Base-by-base conservation (phyloP, 2,113 vertebrate species). In the Amblyornis subalaris region DNA sequence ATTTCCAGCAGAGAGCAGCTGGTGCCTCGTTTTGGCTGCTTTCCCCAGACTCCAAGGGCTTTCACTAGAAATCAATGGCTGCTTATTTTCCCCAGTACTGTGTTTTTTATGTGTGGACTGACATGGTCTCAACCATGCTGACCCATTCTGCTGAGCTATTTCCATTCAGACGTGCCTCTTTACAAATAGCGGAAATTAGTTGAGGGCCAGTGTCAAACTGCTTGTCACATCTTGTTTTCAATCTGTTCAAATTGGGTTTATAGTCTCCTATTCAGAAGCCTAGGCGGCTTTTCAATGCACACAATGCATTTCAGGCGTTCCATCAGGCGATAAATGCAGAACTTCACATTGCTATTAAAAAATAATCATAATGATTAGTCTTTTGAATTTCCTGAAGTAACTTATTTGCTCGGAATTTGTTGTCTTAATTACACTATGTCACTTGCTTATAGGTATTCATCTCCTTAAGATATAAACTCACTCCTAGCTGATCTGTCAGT, bases 151-250 rank as follows among this genome's bases (percentile, higher is more conserved):
- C 92, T 76, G 88, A 97, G 97, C 95, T 97, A 94, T 97, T 98
- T 98, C 97, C 94, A 98, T 98, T 98, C 97, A 98, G 96, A 98
- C 82, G 80, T 96, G 96, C 94, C 96, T 97, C 97, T 98, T 98
- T 98, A 97, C 96, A 98, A 98, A 98, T 53, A 98, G 97, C 96
- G 97, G 98, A 98, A 98, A 98, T 98, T 98, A 98, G 98, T 84
- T 69, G 96, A 98, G 96, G 97, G 97, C 95, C 95, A 60, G 97
- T 98, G 98, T 98, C 98, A 98, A 98, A 97, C 97, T 95, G 97
- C 98, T 98, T 98, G 98, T 98, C 98, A 98, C 98, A 98, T 98
- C 98, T 98, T 98, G 98, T 98, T 98, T 98, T 98, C 97, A 97
- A 2, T 98, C 97, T 98, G 97, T 98, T 97, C 96, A 98, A 97